Conservation (phyloP, 2,888 invertebrate species). For the Odontothrips loti region DNA sequence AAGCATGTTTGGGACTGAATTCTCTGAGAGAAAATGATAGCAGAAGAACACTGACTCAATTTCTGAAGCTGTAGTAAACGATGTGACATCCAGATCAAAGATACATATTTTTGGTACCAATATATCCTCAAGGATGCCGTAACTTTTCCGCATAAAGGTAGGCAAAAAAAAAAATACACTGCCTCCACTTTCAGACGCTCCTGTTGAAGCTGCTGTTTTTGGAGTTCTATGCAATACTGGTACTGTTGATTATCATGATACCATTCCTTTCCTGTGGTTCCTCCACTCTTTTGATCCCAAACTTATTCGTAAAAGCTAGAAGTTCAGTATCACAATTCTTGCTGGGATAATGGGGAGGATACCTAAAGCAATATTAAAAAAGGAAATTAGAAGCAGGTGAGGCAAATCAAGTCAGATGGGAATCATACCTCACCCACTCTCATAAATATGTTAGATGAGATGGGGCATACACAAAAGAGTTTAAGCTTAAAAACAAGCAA, state of each 20-base stretch:
- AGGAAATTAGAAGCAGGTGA: neutral
- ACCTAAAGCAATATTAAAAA: neutral
- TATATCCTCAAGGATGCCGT: too few relatives aligned
- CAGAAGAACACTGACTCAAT: too few relatives aligned
- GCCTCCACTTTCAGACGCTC: neutral
- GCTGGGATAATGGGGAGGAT: neutral
- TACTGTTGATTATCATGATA: neutral
- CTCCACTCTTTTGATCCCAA: neutral
- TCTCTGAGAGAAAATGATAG: too few relatives aligned
- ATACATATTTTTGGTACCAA: too few relatives aligned
- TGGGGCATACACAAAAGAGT: neutral
- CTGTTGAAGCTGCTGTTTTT: neutral
- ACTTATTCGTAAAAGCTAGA: neutral
- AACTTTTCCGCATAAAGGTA: too few relatives aligned
- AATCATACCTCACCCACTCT: neutral
- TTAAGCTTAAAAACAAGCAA: neutral
- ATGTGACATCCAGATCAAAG: too few relatives aligned
- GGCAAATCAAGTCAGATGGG: too few relatives aligned
- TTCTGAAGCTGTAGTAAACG: too few relatives aligned
- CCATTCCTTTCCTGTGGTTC: neutral
- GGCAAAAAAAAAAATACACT: neutral
- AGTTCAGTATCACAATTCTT: slow-evolving; percentile 14
- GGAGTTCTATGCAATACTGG: neutral
- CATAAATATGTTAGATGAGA: neutral
- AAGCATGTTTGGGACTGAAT: too few relatives aligned